phyloP scores from a whole-genome alignment of 2,113 vertebrate genomes.

The Pelusios castaneus region DNA sequence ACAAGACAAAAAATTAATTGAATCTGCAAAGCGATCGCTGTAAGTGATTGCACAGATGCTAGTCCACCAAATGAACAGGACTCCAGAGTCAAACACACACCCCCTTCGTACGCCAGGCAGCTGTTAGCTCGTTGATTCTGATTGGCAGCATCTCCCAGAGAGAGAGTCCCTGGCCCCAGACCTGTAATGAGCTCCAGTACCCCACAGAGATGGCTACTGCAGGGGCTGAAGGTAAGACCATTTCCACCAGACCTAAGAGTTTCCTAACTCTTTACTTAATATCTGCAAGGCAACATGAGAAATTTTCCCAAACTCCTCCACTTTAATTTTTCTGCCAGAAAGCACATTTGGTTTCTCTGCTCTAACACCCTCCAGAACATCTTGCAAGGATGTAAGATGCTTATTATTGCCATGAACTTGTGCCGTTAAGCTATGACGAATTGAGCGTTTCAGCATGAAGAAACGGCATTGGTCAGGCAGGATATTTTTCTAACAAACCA shows the following conservation, averaged over 20 bases:
- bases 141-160: background rate
- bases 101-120: background rate
- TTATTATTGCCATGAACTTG: background rate
- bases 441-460: background rate
- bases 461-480: background rate
- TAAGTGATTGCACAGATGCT: accelerated
- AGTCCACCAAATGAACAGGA: background rate
- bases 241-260: background rate
- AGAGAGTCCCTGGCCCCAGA: background rate
- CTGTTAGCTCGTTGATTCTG: accelerated
- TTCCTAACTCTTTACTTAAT: accelerated
- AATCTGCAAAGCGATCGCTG: accelerated
- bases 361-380: background rate
- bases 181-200: background rate
- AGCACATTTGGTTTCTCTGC: background rate
- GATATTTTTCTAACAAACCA: background rate
- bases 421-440: background rate
- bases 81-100: background rate
- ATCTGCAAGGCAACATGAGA: background rate
- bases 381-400: background rate
- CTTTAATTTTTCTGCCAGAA: background rate
- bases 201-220: accelerated
- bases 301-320: background rate
- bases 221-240: accelerated
- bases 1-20: too few relatives aligned